A percentile compares a stretch with the other conserved stretches of the same genome.
These are phyloP conservation scores for Pristis pectinata DNA, from an alignment of 2,797 vertebrate species.

Conservation along the genomic window DNA sequence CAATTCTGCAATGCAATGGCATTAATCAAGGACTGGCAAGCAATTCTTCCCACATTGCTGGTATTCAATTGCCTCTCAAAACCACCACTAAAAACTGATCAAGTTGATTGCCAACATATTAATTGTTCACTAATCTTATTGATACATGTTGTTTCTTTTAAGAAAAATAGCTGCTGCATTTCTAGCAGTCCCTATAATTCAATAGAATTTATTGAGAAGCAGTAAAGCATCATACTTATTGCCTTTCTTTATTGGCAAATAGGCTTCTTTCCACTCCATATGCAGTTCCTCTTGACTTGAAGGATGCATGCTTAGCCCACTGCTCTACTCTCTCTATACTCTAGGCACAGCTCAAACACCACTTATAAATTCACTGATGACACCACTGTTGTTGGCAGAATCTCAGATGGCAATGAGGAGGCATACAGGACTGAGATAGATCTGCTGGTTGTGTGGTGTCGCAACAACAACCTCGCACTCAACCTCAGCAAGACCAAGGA, in stretches of 20 bases:
- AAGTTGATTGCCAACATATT: neutral
- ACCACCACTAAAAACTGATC: neutral
- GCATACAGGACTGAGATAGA: too few relatives aligned
- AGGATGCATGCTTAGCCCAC: too few relatives aligned
- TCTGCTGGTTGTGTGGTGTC: too few relatives aligned
- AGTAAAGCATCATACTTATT: neutral
- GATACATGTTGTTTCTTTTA: neutral
- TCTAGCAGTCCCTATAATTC: neutral
- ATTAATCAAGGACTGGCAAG: neutral
- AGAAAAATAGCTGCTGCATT: neutral
- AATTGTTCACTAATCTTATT: neutral
- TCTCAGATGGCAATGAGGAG: too few relatives aligned
- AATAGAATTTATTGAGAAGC: neutral
- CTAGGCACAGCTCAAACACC: too few relatives aligned
- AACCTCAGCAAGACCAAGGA: too few relatives aligned
- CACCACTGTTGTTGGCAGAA: too few relatives aligned
- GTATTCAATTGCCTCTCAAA: neutral
- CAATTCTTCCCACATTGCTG: neutral
- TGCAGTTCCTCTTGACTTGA: neutral
- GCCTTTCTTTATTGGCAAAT: neutral
- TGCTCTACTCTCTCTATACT: too few relatives aligned
- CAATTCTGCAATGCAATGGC: neutral
- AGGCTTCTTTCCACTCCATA: neutral
- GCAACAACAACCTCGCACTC: too few relatives aligned
- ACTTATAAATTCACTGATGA: too few relatives aligned